Base-by-base conservation (phyloP, 2,797 vertebrate species). In the Dendrocincla tyrannina region DNA sequence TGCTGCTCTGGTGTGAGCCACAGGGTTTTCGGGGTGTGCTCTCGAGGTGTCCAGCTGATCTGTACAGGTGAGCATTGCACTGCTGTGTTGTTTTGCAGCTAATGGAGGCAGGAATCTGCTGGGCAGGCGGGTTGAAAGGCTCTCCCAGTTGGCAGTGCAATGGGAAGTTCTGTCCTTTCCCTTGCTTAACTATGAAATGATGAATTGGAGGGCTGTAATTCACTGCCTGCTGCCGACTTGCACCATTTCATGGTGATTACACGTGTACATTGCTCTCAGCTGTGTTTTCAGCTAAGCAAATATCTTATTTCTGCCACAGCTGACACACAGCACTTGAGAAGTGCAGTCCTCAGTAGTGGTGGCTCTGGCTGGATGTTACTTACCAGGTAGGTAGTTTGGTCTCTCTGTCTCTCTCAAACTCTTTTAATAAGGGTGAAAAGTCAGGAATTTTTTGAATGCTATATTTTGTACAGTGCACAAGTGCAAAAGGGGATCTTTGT, bases 251-350 rank as follows among this genome's bases (percentile, higher is more conserved):
- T 80, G 81, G 78, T 70, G 93, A 44, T 72, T 77, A 83, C 94
- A 96, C 73, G 19, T 46, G 63, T 56, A 47, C 88, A 13, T 69
- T 25, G 59, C 80, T 75, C 74, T 91, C 93, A 96, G 96, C 96
- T 96, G 93, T 91, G 93, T 89, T 94, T 96, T 79, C 70, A 87
- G 90, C 93, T 85, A 82, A 94, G 95, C 75, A 72, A 95, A 93
- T 87, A 91, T 76, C 94, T 95, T 33, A 50, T 93, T 97, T 95
- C 95, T 94, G 35, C 89, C 84, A 85, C 93, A 95, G 91, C 95
- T 96, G 95, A 94, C 95, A 94, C 92, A 72, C n/a, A 75, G 89
- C 82, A 49, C 76, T 93, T 46, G 37, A 66, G 89, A 67, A 94
- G 78, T 88, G 39, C 94, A 75, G 56, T 35, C 35, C 68, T 93